Evolutionary conservation across 2,888 invertebrate species (phyloP).

Genomic region (Cremastinae sp.): DNA sequence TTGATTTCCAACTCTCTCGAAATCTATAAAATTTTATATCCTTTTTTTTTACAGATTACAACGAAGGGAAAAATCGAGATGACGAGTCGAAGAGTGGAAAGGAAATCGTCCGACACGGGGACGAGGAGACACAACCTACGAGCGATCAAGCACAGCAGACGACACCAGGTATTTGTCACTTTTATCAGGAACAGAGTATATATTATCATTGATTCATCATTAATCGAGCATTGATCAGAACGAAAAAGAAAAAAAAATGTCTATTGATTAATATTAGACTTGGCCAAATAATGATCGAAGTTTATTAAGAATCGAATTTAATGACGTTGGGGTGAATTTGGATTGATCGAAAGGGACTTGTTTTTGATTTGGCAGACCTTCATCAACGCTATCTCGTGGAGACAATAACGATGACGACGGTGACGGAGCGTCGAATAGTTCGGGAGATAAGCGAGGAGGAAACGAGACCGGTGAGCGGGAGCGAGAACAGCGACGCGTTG

Average conservation of each 20-base stretch:
- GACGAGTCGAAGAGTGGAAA: constrained; percentile 45
- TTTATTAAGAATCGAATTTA: too few species aligned
- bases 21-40: constrained; percentile 1
- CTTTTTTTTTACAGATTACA: constrained; percentile 39
- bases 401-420: constrained; percentile 86
- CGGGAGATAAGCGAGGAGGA: constrained; percentile 81
- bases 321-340: too few species aligned
- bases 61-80: constrained; percentile 38
- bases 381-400: constrained; percentile 84
- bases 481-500: constrained; percentile 65
- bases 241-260: too few species aligned
- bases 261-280: too few species aligned
- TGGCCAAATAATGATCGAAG: too few species aligned
- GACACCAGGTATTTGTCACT: constrained; percentile 69
- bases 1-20: too few species aligned
- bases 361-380: constrained; percentile 67
- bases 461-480: constrained; percentile 61
- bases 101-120: constrained; percentile 48
- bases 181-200: neutral
- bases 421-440: constrained; percentile 85
- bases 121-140: constrained; percentile 67
- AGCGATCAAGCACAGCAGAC: constrained; percentile 75
- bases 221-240: too few species aligned
- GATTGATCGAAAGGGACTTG: neutral
- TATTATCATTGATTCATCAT: neutral